Evolutionary conservation across 2,113 vertebrate genomes (phyloP), one percentile per base, ranked within the genome.

Genomic region (Etia nguti): DNA sequence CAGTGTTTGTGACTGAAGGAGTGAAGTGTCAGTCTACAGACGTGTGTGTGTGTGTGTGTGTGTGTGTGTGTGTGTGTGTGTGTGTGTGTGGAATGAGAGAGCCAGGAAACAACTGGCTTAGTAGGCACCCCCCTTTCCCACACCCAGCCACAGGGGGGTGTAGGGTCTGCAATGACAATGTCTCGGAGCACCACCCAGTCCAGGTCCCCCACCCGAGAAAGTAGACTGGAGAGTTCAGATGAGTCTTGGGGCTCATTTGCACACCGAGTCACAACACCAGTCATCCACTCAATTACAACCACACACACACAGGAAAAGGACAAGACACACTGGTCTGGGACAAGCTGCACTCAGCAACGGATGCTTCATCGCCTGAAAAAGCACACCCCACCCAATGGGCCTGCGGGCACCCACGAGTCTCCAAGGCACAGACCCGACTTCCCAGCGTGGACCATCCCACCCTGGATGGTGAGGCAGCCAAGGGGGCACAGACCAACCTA

Each of bases 121-220:
- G 9, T 20, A 34, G 29, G 29, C 26, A 60, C 3, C 57, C 26
- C 26, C 8, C 18, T 31, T 31, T 18, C 57, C 15, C 26, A 10
- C 57, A 59, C 15, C 26, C 57, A 31, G 0, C 57, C 57, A 59
- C 4, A 5, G 4, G 13, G 1, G 0, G 1, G 0, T 10, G 57
- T 59, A 4, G 26, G 57, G 8, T 60, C 26, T 60, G 26, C 57
- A 60, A 31, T 18, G 26, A 18, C 26, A 60, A 29, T 29, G 29
- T 29, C 29, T 4, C 29, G 29, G 29, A 29, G 29, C 29, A 29
- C 3, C 57, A 60, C 26, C 15, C 57, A 31, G 26, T 0, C 26
- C 3, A 3, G 57, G 15, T 15, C 8, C 57, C 16, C 57, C 2
- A 31, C 8, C 56, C 26, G 31, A 56, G 26, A 31, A 8, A 18